These are phyloP conservation scores for Eristalis arbustorum DNA, from an alignment of 2,888 invertebrate species.

Conservation along the genomic window DNA sequence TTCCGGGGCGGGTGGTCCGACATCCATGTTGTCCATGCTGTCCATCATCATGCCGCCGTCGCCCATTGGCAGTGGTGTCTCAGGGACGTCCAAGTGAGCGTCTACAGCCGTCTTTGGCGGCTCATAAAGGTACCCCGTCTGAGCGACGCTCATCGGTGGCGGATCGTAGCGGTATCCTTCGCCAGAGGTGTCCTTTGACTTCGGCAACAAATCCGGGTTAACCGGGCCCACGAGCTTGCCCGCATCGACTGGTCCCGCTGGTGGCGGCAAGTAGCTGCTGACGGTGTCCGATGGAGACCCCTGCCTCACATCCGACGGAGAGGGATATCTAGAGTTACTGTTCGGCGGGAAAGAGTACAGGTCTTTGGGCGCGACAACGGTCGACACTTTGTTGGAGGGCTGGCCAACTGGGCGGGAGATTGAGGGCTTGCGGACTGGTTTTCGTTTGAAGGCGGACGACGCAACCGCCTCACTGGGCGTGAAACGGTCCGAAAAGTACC, in stretches of 20 bases:
- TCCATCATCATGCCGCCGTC: constrained; percentile 60
- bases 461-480: constrained; percentile 78
- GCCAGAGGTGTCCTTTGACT: constrained; percentile 16
- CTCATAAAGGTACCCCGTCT: constrained; percentile 41
- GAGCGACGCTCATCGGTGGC: background rate
- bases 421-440: constrained; percentile 70
- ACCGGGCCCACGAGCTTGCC: constrained; percentile 73
- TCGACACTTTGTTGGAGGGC: constrained; percentile 73
- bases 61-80: constrained; percentile 73
- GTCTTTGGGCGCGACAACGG: constrained; percentile 75
- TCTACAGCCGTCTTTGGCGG: constrained; percentile 32
- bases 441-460: constrained; percentile 72
- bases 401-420: constrained; percentile 45
- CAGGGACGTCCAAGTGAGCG: constrained; percentile 44
- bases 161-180: constrained; percentile 37
- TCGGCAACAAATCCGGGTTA: constrained; percentile 72
- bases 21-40: background rate
- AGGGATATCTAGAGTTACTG: constrained; percentile 76
- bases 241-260: constrained; percentile 75
- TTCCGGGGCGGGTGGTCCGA: constrained; percentile 72
- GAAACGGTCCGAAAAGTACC: constrained; percentile 76
- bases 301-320: constrained; percentile 74
- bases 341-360: constrained; percentile 79
- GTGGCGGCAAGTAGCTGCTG: constrained; percentile 77
- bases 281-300: constrained; percentile 74